Base-by-base conservation (phyloP, 1,140 invertebrate genomes). In the Lineus longissimus region DNA sequence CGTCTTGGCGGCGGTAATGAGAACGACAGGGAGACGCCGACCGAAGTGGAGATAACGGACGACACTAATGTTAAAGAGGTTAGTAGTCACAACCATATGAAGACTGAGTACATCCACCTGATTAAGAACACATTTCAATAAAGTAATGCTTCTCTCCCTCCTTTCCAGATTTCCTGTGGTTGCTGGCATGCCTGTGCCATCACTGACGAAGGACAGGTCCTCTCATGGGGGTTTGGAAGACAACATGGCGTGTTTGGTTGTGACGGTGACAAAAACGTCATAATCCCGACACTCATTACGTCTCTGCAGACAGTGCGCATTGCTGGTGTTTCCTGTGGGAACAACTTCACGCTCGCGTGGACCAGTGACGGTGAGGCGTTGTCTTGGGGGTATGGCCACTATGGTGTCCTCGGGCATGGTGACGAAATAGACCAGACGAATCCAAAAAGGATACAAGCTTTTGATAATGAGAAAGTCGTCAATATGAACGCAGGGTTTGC, bases 331-430 rank as follows among this genome's bases (percentile, higher is more conserved):
- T 63, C 69, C 2, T 73, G 71, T 51, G 71, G 71, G 2, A 59
- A 69, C 31, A 73, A 73, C 59, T 70, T 65, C 47, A 70, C 71
- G 0, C 41, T 69, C 17, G 55, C 65, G 4, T 73, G 71, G 71
- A 66, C 67, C 1, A 33, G 29, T 31, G 64, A 59, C 40, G 71
- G 71, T 17, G 30, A 59, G 22, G 47, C 66, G 13, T 67, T 62
- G 33, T 68, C 68, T 19, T 73, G 69, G 69, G 71, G 71, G 0
- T 64, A 67, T 54, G 71, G 71, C n/a, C 64, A 66, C 2, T 57
- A 67, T 63, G 69, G 71, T 15, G 67, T 70, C 17, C 62, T 73
- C 30, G 71, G 71, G 11, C 71, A 70, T 36, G 69, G 65, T 22
- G 56, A 63, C 25, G 56, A 31, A 2, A 59, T 64, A 11, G 65